These are phyloP conservation scores for Sminthurides bifidus DNA, from an alignment of 1,140 invertebrate species.

Conservation along the genomic window DNA sequence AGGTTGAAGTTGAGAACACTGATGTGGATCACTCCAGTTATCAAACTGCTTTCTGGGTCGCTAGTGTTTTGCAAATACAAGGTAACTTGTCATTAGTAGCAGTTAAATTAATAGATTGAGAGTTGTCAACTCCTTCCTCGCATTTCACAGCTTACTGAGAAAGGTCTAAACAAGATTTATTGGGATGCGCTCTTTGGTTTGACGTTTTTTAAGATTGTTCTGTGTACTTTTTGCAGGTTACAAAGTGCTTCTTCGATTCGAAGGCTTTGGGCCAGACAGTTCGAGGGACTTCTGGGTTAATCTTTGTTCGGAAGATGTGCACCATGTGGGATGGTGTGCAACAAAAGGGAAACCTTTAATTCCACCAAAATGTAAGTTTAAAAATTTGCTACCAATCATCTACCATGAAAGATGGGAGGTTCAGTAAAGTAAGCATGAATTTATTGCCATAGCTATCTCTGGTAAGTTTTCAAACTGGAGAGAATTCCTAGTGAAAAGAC, in stretches of 20 bases:
- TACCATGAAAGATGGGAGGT: not conserved
- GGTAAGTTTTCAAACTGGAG: slow-evolving; percentile 93
- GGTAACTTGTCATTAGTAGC: slow-evolving; percentile 34
- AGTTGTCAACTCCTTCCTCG: too few relatives aligned
- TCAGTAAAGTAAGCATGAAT: not conserved
- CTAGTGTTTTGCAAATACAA: slow-evolving; percentile 76
- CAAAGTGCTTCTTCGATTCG: slow-evolving; percentile 81
- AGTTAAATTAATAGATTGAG: too few relatives aligned
- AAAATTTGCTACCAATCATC: not conserved
- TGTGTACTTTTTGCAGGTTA: slow-evolving; percentile 49
- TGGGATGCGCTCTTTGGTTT: too few relatives aligned
- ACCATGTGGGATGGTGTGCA: slow-evolving; percentile 94
- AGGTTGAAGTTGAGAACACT: slow-evolving; percentile 86
- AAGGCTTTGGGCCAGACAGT: slow-evolving; percentile 78
- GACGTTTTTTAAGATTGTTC: slow-evolving; percentile 15
- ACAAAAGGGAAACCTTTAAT: slow-evolving; percentile 86
- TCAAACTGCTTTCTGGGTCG: slow-evolving; percentile 81
- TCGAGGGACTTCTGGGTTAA: slow-evolving; percentile 93
- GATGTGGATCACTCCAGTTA: slow-evolving; percentile 59
- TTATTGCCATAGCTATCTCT: slow-evolving; percentile 50
- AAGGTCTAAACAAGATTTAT: too few relatives aligned
- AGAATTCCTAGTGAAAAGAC: slow-evolving; percentile 74
- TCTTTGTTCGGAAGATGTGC: slow-evolving; percentile 79
- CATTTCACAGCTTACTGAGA: too few relatives aligned
- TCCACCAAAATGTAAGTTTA: slow-evolving; percentile 67